Percentiles rank a stretch among this genome's conserved stretches.
Evolutionary conservation across 2,888 invertebrate species (phyloP).

Genomic region (Gortyna flavago): DNA sequence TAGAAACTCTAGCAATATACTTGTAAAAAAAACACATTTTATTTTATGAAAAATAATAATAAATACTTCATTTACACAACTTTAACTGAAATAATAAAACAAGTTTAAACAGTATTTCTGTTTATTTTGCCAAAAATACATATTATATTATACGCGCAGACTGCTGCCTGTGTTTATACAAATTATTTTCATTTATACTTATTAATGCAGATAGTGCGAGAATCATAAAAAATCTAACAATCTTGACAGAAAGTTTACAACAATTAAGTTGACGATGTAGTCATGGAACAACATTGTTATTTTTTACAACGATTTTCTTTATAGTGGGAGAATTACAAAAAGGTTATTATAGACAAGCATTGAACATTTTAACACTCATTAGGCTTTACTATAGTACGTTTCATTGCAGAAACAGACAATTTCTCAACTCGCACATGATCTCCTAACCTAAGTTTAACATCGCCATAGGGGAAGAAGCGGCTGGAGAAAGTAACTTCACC

Average conservation of each 20-base stretch:
- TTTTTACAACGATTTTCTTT: not conserved
- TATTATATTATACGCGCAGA: no score
- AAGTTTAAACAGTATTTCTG: not conserved
- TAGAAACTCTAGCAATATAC: no score
- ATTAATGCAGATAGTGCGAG: not conserved
- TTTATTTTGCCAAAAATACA: not conserved
- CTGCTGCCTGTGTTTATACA: not conserved
- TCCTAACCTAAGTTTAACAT: conserved; percentile 68
- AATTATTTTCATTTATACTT: not conserved
- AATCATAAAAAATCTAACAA: not conserved
- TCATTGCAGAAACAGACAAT: conserved; percentile 68
- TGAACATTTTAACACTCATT: not conserved
- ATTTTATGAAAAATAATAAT: not conserved
- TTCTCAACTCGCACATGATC: conserved; percentile 50
- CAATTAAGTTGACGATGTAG: not conserved
- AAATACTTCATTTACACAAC: conserved; percentile 9
- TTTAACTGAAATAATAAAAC: not conserved
- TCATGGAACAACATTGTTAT: not conserved
- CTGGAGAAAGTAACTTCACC: conserved; percentile 82
- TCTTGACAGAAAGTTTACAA: not conserved
- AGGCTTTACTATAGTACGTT: conserved; percentile 65
- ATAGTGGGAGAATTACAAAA: not conserved
- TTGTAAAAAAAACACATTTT: not conserved
- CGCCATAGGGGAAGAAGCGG: conserved; percentile 75
- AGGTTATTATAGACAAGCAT: not conserved